Evolutionary conservation across 2,113 vertebrate species (phyloP).

Genomic region (Seriola rivoliana): DNA sequence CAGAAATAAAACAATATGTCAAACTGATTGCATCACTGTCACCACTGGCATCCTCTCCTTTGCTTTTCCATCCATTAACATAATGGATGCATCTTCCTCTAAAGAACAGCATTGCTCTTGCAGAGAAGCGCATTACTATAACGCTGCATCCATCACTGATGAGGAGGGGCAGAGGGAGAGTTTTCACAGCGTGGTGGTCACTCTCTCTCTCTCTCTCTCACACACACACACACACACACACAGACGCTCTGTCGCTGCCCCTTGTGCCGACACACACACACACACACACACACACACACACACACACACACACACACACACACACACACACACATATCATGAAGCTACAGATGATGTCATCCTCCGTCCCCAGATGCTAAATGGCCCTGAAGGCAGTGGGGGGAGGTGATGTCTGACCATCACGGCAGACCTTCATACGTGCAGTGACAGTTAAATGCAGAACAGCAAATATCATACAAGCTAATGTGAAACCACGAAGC

Average conservation of each 20-base stretch:
- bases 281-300: too few species aligned
- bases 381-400: conserved; percentile 44
- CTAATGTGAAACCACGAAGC: conserved; percentile 22
- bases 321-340: background rate
- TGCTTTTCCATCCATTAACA: conserved; percentile 60
- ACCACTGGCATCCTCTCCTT: conserved; percentile 38
- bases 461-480: background rate
- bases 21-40: conserved; percentile 38
- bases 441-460: conserved; percentile 1
- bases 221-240: conserved; percentile 22
- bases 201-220: background rate
- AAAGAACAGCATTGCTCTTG: conserved; percentile 19
- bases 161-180: background rate
- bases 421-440: background rate
- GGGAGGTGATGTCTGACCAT: conserved; percentile 30
- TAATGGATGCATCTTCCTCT: conserved; percentile 66
- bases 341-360: conserved; percentile 66
- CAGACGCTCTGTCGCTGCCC: conserved; percentile 18
- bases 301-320: too few species aligned
- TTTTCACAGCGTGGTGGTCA: conserved; percentile 31
- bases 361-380: conserved; percentile 41
- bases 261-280: conserved; percentile 9
- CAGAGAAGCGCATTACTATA: conserved; percentile 43
- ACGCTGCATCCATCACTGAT: conserved; percentile 7
- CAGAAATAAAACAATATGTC: conserved; percentile 21